Evolutionary conservation across 2,113 vertebrate species (phyloP).

Genomic region (Carlito syrichta): DNA sequence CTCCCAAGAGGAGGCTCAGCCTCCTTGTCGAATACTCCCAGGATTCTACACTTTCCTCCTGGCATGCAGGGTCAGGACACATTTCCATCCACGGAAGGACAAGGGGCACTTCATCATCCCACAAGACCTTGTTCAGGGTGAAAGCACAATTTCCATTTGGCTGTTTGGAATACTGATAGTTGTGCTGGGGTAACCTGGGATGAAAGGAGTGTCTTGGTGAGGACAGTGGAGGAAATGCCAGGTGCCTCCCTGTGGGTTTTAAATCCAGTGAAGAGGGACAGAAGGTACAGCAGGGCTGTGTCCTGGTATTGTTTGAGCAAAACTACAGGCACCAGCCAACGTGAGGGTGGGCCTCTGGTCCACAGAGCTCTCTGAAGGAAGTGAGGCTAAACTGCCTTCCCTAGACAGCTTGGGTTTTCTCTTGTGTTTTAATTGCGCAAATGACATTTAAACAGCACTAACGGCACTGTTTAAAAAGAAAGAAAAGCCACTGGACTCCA

Average conservation of each 20-base stretch:
- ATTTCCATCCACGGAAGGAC: neutral
- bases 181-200: neutral
- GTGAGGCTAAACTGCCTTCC: neutral
- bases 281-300: neutral
- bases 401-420: neutral
- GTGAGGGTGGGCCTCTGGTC: neutral
- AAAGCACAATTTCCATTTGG: neutral
- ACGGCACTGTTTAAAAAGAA: constrained; percentile 45
- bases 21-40: too few species aligned
- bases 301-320: neutral
- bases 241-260: neutral
- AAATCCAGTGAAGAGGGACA: neutral
- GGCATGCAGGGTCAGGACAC: neutral
- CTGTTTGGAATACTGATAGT: neutral
- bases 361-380: neutral
- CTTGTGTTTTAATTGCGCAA: constrained; percentile 38
- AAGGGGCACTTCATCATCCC: neutral
- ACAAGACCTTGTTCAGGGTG: neutral
- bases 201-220: neutral
- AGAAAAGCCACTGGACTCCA: neutral
- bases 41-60: neutral
- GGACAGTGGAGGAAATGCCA: neutral
- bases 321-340: accelerated
- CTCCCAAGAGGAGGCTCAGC: neutral
- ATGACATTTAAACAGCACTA: constrained; percentile 32